These are phyloP conservation scores for Spheniscus mendiculus DNA, from an alignment of 2,113 vertebrate species.

Conservation along the genomic window DNA sequence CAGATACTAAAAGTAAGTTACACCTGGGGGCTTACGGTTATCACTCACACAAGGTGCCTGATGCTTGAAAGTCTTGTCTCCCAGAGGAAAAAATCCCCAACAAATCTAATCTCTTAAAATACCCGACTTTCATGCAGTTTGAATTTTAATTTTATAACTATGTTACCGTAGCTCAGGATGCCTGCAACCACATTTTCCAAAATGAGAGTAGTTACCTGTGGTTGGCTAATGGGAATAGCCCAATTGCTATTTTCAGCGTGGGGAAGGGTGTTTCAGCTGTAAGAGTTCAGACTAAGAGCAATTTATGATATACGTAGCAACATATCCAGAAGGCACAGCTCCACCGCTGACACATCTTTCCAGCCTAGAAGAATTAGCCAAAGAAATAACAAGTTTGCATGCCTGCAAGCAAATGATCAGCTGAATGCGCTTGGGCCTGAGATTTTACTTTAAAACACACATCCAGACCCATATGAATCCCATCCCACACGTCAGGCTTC, in stretches of 20 bases:
- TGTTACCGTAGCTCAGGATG: neutral
- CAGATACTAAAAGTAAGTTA: neutral
- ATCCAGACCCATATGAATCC: neutral
- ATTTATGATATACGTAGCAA: neutral
- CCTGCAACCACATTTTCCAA: neutral
- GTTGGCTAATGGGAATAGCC: neutral
- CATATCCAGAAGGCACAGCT: neutral
- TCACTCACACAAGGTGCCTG: neutral
- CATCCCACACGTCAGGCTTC: neutral
- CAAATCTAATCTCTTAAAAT: neutral
- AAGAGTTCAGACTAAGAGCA: neutral
- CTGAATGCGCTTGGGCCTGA: neutral
- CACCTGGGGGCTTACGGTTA: neutral
- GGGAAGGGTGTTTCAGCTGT: neutral
- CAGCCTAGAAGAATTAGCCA: neutral
- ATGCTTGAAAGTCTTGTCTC: neutral
- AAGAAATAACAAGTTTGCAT: neutral
- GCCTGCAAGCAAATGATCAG: neutral
- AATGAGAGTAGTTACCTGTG: neutral
- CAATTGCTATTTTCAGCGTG: neutral
- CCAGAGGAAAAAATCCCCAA: neutral
- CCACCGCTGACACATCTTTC: neutral
- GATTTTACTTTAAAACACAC: neutral
- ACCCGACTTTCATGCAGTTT: neutral
- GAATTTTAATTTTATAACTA: neutral